Evolutionary conservation across 2,113 vertebrate species (phyloP), one percentile per base, ranked within the genome.

Genomic region (Ailuropoda melanoleuca): DNA sequence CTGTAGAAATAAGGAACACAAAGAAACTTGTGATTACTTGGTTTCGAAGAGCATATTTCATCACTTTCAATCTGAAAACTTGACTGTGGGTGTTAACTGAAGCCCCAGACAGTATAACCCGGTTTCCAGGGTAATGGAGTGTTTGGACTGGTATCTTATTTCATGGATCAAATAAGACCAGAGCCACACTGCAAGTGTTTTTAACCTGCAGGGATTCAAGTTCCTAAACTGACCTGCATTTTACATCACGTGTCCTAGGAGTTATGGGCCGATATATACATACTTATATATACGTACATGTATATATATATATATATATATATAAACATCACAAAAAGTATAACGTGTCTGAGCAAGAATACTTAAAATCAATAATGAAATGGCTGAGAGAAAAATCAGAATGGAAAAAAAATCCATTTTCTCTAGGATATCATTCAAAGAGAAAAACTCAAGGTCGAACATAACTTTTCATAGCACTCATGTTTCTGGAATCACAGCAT

Each of bases 301-400:
- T 62, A 62, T 31, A 43, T 43, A 43, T 43, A 43, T 43, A 43
- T n/a, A n/a, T n/a, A n/a, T 62, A 62, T 31, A 43, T 43, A 43
- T 43, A 43, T 43, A 43, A 43, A 43, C 43, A 43, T 43, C 29
- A 70, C 34, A 15, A 91, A 85, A 97, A 91, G 6, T 46, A 78
- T 77, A 94, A 96, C 29, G 15, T 85, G 26, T 95, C 77, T 85
- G 39, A 93, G 94, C 34, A 96, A 95, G 95, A 92, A 56, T 82
- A 89, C 1, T 80, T 62, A 37, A 96, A 90, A 95, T 96, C 56
- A 88, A 56, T 75, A 77, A 97, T n/a, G 60, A 95, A 84, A 60
- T 78, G 66, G 21, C 43, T 89, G 50, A 91, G n/a, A 91, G 37
- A 80, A 66, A 58, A 81, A 62, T 83, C 15, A 68, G 90, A 84